These are phyloP conservation scores for Hylaeus anthracinus DNA, from an alignment of 1,140 invertebrate species.

Conservation along the genomic window DNA sequence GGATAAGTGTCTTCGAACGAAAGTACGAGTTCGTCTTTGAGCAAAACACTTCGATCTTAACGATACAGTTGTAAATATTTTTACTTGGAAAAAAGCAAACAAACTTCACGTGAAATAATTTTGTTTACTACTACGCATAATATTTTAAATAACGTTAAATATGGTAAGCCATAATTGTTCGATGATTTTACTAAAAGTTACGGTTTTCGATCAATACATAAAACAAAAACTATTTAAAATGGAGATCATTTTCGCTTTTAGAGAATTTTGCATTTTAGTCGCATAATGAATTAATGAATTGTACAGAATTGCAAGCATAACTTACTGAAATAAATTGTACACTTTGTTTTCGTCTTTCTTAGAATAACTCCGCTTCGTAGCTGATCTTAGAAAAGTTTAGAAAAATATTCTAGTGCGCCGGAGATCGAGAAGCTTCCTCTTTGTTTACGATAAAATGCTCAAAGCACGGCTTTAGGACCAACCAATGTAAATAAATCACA, in stretches of 20 bases:
- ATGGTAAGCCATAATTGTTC: background rate
- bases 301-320: no score
- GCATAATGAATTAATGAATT: background rate
- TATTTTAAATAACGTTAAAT: no score
- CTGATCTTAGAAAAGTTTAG: no score
- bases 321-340: background rate
- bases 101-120: no score
- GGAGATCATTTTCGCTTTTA: background rate
- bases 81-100: no score
- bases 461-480: slow-evolving; percentile 30
- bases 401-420: background rate
- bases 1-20: slow-evolving; percentile 1
- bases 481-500: slow-evolving; percentile 50
- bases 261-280: background rate
- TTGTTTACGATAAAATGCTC: background rate
- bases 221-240: no score
- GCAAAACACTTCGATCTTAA: slow-evolving; percentile 26
- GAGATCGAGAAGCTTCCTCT: slow-evolving; percentile 21
- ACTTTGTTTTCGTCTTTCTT: background rate
- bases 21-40: background rate
- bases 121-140: no score
- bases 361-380: no score
- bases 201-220: no score
- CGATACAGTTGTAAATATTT: background rate
- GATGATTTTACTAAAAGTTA: background rate